Percentiles rank a stretch among this genome's conserved stretches.
Evolutionary conservation across 2,888 invertebrate species (phyloP).

Genomic region (Patella caerulea): DNA sequence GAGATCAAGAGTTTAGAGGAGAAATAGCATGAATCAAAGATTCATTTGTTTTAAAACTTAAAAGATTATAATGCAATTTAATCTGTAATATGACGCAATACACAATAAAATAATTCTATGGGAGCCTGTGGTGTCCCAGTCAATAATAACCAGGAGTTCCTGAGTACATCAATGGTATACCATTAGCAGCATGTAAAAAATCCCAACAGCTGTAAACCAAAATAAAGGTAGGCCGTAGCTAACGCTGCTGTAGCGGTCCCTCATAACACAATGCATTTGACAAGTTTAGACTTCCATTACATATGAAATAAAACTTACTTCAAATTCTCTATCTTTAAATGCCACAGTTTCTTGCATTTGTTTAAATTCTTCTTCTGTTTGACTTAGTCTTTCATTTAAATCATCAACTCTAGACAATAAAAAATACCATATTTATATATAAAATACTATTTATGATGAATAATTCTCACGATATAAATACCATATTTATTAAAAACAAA

Average conservation of each 20-base stretch:
- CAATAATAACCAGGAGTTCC: too few species aligned
- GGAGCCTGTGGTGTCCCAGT: too few species aligned
- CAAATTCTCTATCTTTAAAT: conserved; percentile 66
- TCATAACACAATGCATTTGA: too few species aligned
- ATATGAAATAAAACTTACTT: conserved; percentile 44
- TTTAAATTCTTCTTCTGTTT: conserved; percentile 51
- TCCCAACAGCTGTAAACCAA: too few species aligned
- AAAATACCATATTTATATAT: background rate
- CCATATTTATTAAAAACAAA: background rate
- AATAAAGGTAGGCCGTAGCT: background rate
- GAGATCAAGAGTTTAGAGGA: background rate
- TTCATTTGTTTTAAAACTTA: too few species aligned
- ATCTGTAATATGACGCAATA: too few species aligned
- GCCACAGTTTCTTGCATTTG: conserved; percentile 61
- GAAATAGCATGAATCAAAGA: too few species aligned
- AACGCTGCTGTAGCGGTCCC: background rate
- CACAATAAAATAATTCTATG: too few species aligned
- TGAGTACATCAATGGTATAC: too few species aligned
- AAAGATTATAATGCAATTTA: too few species aligned
- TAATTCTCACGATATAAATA: background rate
- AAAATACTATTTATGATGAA: background rate
- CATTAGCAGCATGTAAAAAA: too few species aligned
- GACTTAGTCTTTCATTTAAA: conserved; percentile 53
- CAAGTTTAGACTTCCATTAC: too few species aligned
- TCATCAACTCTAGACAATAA: conserved; percentile 54